Evolutionary conservation across 2,888 invertebrate genomes (phyloP).

Genomic region (Ophion ventricosus): DNA sequence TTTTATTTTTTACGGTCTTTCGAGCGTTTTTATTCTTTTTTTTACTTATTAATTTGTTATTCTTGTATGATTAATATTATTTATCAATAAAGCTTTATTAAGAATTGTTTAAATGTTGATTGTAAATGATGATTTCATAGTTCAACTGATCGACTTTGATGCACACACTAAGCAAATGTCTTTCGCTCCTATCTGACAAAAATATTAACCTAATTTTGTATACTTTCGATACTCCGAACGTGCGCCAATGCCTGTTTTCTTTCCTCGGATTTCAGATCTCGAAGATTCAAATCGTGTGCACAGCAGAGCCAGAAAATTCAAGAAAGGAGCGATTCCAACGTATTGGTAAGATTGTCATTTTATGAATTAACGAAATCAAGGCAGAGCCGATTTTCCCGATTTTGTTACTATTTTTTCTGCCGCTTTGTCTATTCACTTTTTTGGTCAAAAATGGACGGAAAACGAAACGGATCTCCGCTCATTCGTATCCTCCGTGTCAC

Average conservation of each 20-base stretch:
- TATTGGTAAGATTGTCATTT: background rate
- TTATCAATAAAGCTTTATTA: background rate
- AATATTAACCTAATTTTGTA: background rate
- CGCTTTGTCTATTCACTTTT: background rate
- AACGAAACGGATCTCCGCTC: background rate
- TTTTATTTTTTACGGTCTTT: no score
- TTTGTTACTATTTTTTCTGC: background rate
- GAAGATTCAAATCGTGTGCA: background rate
- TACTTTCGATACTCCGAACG: background rate
- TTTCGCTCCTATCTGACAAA: slow-evolving; percentile 64
- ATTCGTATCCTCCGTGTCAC: no score
- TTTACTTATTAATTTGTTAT: no score
- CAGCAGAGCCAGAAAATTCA: background rate
- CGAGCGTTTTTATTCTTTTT: no score
- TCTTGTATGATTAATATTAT: no score
- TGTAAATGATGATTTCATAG: slow-evolving; percentile 72
- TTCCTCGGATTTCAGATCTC: background rate
- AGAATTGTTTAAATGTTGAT: background rate
- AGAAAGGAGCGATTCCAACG: background rate
- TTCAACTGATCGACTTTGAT: slow-evolving; percentile 71
- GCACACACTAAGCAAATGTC: slow-evolving; percentile 63
- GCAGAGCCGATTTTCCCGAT: background rate
- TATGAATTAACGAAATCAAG: no score
- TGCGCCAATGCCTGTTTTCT: background rate
- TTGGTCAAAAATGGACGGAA: background rate